These are phyloP conservation scores for Zaprionus kolodkinae DNA, from an alignment of 1,140 invertebrate genomes.

Conservation along the genomic window DNA sequence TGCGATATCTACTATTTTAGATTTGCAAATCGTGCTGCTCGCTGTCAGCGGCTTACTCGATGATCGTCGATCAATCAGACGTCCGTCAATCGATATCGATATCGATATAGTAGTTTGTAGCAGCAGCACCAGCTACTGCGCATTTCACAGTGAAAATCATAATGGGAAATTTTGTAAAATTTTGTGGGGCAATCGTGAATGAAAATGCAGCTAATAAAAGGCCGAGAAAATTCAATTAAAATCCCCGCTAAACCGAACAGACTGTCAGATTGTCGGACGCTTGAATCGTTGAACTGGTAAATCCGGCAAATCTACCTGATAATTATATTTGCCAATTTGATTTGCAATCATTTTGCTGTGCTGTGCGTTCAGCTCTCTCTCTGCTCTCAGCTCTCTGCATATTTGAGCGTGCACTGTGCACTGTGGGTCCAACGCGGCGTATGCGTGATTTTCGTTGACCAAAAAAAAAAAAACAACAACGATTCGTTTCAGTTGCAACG, in stretches of 20 bases:
- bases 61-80: slow-evolving; percentile 62
- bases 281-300: slow-evolving; percentile 36
- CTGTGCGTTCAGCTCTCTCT: slow-evolving; percentile 9
- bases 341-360: slow-evolving; percentile 52
- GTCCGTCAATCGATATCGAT: slow-evolving; percentile 32
- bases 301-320: slow-evolving; percentile 54
- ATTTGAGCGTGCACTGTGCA: slow-evolving; percentile 58
- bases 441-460: slow-evolving; percentile 61
- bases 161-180: slow-evolving; percentile 15
- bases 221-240: slow-evolving; percentile 58
- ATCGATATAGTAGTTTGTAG: no score
- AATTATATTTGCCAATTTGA: slow-evolving; percentile 74
- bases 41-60: slow-evolving; percentile 21
- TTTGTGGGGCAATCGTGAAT: not conserved
- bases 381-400: slow-evolving; percentile 18
- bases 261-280: not conserved
- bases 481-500: no score
- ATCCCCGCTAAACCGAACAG: slow-evolving; percentile 29
- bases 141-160: slow-evolving; percentile 28
- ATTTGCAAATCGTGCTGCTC: slow-evolving; percentile 24
- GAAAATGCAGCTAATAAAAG: slow-evolving; percentile 41
- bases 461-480: not conserved
- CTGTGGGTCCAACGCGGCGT: slow-evolving; percentile 61
- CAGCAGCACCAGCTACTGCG: slow-evolving; percentile 23
- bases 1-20: not conserved